A percentile compares a stretch with the other conserved stretches of the same genome.
These are phyloP conservation scores for Xenopus petersii DNA, from an alignment of 2,797 vertebrate species.

Conservation along the genomic window DNA sequence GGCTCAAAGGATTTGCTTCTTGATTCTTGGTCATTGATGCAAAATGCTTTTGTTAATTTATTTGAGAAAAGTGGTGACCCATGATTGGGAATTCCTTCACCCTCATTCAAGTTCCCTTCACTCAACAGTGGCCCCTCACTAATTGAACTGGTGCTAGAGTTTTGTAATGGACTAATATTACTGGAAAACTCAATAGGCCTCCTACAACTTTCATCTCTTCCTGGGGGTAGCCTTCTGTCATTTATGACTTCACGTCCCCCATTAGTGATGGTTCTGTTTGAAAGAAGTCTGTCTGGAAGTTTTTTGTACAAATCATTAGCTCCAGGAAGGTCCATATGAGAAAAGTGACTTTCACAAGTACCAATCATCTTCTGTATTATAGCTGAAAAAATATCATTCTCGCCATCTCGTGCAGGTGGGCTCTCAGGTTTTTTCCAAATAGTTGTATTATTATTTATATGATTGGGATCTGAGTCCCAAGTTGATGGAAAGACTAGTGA, in stretches of 20 bases:
- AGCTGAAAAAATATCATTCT: conserved; percentile 62
- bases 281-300: conserved; percentile 63
- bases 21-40: conserved; percentile 52
- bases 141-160: conserved; percentile 83
- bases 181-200: conserved; percentile 54
- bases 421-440: conserved; percentile 68
- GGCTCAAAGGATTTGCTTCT: conserved; percentile 64
- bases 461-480: conserved; percentile 65
- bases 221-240: conserved; percentile 47
- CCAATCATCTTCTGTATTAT: conserved; percentile 77
- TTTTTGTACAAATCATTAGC: conserved; percentile 73
- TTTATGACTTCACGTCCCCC: conserved; percentile 24
- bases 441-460: conserved; percentile 52
- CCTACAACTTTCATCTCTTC: not conserved
- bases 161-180: conserved; percentile 47
- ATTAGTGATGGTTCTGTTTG: conserved; percentile 55
- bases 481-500: conserved; percentile 70
- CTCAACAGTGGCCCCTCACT: conserved; percentile 87
- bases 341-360: conserved; percentile 68
- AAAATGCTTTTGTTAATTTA: conserved; percentile 67
- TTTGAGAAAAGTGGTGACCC: conserved; percentile 54
- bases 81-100: conserved; percentile 58
- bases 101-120: conserved; percentile 81
- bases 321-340: conserved; percentile 79
- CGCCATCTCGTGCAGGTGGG: conserved; percentile 69